Conservation (phyloP, 2,888 invertebrate genomes). For the Scaeva pyrastri region DNA sequence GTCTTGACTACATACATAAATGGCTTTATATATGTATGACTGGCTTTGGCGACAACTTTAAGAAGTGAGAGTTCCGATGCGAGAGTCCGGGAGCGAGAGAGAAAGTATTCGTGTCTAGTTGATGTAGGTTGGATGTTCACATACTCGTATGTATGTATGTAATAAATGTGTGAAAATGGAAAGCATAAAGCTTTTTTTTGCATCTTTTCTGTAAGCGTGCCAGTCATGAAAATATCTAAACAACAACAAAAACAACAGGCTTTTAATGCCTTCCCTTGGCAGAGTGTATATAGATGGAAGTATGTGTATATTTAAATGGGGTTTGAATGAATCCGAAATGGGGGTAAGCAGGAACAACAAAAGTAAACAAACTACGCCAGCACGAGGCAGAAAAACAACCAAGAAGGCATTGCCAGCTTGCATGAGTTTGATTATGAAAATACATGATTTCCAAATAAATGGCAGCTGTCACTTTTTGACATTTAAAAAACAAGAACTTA, state of each 20-base stretch:
- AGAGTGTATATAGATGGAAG: constrained; percentile 1
- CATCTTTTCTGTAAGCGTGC: constrained; percentile 6
- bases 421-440: neutral
- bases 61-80: constrained; percentile 6
- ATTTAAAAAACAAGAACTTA: too few relatives aligned
- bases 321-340: constrained; percentile 42
- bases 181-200: constrained; percentile 58
- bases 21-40: too few relatives aligned
- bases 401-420: constrained; percentile 39
- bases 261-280: constrained; percentile 17
- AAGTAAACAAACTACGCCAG: constrained; percentile 42
- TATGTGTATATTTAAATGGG: constrained; percentile 24
- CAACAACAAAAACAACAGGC: constrained; percentile 11
- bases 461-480: too few relatives aligned
- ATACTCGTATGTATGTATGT: too few relatives aligned
- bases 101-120: constrained; percentile 65
- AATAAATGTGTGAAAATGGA: constrained; percentile 44
- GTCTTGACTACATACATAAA: too few relatives aligned
- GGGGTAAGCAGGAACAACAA: neutral
- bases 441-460: neutral
- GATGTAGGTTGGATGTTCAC: constrained; percentile 63
- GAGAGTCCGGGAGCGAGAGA: constrained; percentile 42
- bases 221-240: constrained; percentile 20
- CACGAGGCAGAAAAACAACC: constrained; percentile 43
- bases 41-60: neutral